phyloP scores from a whole-genome alignment of 2,888 invertebrate genomes.

The Scaptomyza polygonia region DNA sequence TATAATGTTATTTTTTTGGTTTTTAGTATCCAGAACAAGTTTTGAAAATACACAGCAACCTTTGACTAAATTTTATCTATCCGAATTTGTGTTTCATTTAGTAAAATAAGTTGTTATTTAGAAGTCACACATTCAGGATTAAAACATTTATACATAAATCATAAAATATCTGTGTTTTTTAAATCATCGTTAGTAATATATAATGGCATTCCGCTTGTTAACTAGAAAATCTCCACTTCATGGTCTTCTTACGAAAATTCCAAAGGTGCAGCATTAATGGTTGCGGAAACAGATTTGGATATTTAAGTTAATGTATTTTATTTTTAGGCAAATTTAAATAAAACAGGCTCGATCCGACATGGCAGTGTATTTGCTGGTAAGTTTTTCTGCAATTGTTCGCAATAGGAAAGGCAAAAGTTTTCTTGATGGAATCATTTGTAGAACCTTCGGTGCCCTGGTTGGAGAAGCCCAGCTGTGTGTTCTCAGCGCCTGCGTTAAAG shows the following conservation, averaged over 20 bases:
- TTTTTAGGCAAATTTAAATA: conserved; percentile 5
- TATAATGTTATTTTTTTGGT: no score
- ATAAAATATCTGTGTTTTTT: neutral
- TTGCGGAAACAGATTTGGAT: neutral
- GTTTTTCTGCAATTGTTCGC: neutral
- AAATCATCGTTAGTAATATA: neutral
- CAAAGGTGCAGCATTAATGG: conserved; percentile 33
- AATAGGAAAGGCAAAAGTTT: neutral
- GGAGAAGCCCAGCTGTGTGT: conserved; percentile 43
- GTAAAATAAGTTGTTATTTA: conserved; percentile 4
- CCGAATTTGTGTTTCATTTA: neutral
- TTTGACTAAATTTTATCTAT: neutral
- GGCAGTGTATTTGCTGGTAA: conserved; percentile 15
- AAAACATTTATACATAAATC: conserved; percentile 4
- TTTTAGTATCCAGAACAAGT: neutral
- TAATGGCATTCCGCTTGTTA: conserved; percentile 45
- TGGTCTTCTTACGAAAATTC: conserved; percentile 1
- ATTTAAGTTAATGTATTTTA: neutral
- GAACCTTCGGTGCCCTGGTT: conserved; percentile 41
- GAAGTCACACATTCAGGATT: conserved; percentile 7
- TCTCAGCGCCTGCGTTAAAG: conserved; percentile 35
- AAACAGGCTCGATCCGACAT: neutral
- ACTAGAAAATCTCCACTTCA: neutral
- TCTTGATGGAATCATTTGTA: conserved; percentile 5
- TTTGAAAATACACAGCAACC: conserved; percentile 13